Conservation (phyloP, 2,797 vertebrate genomes). For the Siniperca scherzeri region DNA sequence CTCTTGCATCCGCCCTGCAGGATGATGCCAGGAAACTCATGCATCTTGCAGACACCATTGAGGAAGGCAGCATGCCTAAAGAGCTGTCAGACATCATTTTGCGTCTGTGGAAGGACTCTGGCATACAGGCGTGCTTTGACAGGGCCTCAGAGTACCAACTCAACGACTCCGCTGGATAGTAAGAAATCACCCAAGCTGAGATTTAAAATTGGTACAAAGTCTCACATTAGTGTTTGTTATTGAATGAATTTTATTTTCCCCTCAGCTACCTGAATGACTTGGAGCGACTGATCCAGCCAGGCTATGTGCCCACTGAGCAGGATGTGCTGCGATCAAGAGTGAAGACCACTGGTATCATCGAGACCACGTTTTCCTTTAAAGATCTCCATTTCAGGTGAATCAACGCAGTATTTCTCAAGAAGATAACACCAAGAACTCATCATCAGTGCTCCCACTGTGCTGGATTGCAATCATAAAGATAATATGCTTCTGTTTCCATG, state of each 20-base stretch:
- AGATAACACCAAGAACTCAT: neutral
- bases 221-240: neutral
- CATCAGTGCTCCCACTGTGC: neutral
- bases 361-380: conserved; percentile 95
- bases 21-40: conserved; percentile 95
- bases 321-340: conserved; percentile 96
- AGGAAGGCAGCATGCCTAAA: conserved; percentile 97
- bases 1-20: conserved; percentile 72
- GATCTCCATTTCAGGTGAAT: conserved; percentile 96
- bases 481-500: conserved; percentile 3
- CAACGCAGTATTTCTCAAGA: neutral
- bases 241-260: neutral
- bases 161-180: conserved; percentile 99
- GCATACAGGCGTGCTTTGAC: conserved; percentile 96
- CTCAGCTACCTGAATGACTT: conserved; percentile 94
- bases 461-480: neutral
- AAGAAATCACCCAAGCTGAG: conserved; percentile 52
- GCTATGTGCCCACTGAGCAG: conserved; percentile 97
- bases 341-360: conserved; percentile 98
- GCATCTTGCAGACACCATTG: conserved; percentile 97
- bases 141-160: conserved; percentile 98
- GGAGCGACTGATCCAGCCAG: conserved; percentile 92
- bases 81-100: conserved; percentile 95
- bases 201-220: neutral
- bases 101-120: conserved; percentile 94